Conservation (phyloP, 2,113 vertebrate genomes). For the Calypte anna region DNA sequence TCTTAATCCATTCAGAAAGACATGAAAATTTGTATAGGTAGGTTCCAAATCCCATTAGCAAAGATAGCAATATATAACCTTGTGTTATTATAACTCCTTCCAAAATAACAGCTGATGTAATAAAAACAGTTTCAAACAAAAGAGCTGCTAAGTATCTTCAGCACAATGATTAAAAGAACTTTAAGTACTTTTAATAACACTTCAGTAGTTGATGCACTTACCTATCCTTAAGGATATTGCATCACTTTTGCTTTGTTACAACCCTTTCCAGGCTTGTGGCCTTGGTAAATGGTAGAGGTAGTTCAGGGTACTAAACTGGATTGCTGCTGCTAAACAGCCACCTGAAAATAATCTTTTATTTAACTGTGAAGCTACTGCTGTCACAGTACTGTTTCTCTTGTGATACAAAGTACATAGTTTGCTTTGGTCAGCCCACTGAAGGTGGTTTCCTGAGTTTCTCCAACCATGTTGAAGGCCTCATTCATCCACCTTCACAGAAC, state of each 20-base stretch:
- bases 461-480: background rate
- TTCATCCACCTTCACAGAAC: constrained; percentile 7
- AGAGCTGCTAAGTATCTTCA: background rate
- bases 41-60: background rate
- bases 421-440: background rate
- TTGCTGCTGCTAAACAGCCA: background rate
- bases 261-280: background rate
- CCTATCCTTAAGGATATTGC: background rate
- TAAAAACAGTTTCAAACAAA: background rate
- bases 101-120: background rate
- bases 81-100: background rate
- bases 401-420: background rate
- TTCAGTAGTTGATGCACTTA: background rate
- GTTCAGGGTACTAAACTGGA: background rate
- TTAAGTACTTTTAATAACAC: background rate
- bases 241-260: background rate
- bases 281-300: background rate
- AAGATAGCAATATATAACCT: background rate
- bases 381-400: background rate
- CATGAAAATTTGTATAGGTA: background rate
- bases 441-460: constrained; percentile 14
- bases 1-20: background rate
- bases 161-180: background rate
- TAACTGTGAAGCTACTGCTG: background rate
- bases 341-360: background rate